These are phyloP conservation scores for Hylomyscus alleni DNA, from an alignment of 2,797 vertebrate species.

Conservation along the genomic window DNA sequence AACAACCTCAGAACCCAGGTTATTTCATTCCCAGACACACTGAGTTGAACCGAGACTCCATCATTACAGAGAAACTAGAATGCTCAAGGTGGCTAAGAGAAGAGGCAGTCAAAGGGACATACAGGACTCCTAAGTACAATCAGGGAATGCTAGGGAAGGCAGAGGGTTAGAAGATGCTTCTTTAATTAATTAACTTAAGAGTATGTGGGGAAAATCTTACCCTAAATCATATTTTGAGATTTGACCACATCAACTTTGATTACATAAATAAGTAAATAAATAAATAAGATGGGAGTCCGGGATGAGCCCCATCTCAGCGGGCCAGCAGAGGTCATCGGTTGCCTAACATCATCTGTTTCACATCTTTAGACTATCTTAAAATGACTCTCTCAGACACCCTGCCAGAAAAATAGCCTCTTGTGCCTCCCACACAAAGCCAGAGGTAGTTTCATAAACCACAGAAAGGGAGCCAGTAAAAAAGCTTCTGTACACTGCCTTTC, in stretches of 20 bases:
- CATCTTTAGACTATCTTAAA: slow-evolving; percentile 79
- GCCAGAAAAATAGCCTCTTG: slow-evolving; percentile 86
- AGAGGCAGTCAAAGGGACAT: background rate
- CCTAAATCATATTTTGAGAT: slow-evolving; percentile 84
- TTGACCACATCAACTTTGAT: slow-evolving; percentile 82
- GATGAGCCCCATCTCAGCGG: slow-evolving; percentile 70
- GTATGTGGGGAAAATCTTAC: slow-evolving; percentile 78
- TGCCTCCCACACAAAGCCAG: slow-evolving; percentile 80
- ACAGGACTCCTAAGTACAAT: slow-evolving; percentile 67
- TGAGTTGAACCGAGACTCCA: slow-evolving; percentile 37
- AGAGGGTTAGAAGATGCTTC: slow-evolving; percentile 45
- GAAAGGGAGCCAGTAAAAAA: slow-evolving; percentile 82
- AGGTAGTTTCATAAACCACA: slow-evolving; percentile 81
- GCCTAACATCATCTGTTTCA: background rate
- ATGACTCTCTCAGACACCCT: slow-evolving; percentile 81
- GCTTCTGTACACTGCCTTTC: slow-evolving; percentile 79
- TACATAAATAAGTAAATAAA: background rate
- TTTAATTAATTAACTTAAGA: slow-evolving; percentile 74
- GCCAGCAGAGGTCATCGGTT: slow-evolving; percentile 83
- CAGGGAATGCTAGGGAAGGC: slow-evolving; percentile 25
- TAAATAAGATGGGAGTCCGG: slow-evolving; percentile 76
- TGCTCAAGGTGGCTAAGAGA: slow-evolving; percentile 4
- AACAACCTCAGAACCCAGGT: slow-evolving; percentile 29
- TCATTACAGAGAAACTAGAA: slow-evolving; percentile 37
- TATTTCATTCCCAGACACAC: slow-evolving; percentile 46